Evolutionary conservation across 2,888 invertebrate species (phyloP).

Genomic region (Asteroscopus sphinx): DNA sequence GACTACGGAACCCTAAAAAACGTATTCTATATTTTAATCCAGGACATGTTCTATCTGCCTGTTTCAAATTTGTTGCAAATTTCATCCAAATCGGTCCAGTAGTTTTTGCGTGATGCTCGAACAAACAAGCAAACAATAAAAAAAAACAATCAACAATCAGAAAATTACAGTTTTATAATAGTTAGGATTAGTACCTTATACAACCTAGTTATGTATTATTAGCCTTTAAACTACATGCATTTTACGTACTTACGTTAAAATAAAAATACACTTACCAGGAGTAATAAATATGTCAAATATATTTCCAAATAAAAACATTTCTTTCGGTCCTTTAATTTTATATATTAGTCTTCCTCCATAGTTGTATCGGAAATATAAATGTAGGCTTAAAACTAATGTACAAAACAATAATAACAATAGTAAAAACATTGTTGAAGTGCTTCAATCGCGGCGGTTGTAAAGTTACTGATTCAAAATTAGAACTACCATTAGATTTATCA

Average conservation of each 20-base stretch:
- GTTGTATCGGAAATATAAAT: conserved; percentile 45
- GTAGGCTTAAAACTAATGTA: conserved; percentile 16
- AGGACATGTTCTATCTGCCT: too few relatives aligned
- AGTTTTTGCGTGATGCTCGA: too few relatives aligned
- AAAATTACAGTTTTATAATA: too few relatives aligned
- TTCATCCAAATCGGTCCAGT: too few relatives aligned
- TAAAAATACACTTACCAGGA: conserved; percentile 40
- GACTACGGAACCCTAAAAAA: too few relatives aligned
- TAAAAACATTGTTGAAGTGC: conserved; percentile 21
- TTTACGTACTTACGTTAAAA: neutral
- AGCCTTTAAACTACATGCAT: too few relatives aligned
- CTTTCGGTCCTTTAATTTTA: conserved; percentile 44
- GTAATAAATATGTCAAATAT: conserved; percentile 27
- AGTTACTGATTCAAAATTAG: conserved; percentile 20
- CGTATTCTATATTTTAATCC: too few relatives aligned
- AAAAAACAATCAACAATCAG: too few relatives aligned
- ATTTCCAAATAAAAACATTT: conserved; percentile 45
- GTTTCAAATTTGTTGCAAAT: too few relatives aligned
- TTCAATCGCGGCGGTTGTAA: neutral
- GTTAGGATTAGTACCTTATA: too few relatives aligned
- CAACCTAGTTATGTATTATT: too few relatives aligned
- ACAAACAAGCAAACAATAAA: too few relatives aligned
- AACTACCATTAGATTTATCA: neutral
- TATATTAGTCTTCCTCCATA: conserved; percentile 30
- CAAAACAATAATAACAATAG: conserved; percentile 6